phyloP scores from a whole-genome alignment of 2,113 vertebrate genomes.

The Marmota monax region DNA sequence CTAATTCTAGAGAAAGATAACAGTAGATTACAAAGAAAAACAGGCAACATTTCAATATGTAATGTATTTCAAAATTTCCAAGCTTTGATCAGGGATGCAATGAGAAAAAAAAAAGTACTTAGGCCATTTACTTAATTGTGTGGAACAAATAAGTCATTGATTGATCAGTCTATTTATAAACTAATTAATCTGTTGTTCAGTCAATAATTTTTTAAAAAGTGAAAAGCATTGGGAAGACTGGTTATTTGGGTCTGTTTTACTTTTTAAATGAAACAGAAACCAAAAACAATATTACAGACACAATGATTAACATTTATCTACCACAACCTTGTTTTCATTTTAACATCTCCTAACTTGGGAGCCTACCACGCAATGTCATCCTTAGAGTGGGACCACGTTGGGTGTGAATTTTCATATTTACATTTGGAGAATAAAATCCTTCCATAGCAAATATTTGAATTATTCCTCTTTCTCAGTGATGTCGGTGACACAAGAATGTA shows the following conservation, averaged over 20 bases:
- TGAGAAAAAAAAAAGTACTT: background rate
- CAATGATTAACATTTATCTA: background rate
- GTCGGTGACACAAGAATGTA: background rate
- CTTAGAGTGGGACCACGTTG: background rate
- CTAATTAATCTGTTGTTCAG: background rate
- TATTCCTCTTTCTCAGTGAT: too few species aligned
- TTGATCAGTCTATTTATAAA: background rate
- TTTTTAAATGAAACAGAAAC: background rate
- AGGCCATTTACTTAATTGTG: background rate
- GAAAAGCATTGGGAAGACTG: background rate
- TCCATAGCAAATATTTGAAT: background rate
- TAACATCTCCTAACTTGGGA: background rate
- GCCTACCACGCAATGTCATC: too few species aligned
- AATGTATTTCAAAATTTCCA: background rate
- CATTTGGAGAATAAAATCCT: background rate
- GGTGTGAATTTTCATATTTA: background rate
- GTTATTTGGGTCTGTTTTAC: background rate
- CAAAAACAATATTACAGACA: background rate
- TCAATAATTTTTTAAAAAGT: background rate
- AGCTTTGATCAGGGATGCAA: background rate
- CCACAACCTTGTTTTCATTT: background rate
- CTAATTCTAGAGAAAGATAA: background rate
- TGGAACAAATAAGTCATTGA: constrained; percentile 9
- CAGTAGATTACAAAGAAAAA: background rate
- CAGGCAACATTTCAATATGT: background rate